phyloP scores from a whole-genome alignment of 1,140 invertebrate genomes.

The Wasmannia auropunctata region DNA sequence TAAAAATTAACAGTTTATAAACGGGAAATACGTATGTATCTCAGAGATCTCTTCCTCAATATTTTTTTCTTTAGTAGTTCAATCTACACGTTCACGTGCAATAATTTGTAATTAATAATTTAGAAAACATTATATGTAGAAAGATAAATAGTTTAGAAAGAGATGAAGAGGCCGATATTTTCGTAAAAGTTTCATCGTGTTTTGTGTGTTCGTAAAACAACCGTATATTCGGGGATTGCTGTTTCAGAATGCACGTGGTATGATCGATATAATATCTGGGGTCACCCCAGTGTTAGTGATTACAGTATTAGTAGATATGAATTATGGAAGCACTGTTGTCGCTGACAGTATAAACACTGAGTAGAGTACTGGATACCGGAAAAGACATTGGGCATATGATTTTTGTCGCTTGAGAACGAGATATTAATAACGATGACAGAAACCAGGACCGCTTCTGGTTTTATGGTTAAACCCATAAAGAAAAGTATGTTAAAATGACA shows the following conservation, averaged over 20 bases:
- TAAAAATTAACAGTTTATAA: constrained; percentile 18
- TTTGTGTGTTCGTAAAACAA: constrained; percentile 9
- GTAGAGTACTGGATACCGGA: constrained; percentile 81
- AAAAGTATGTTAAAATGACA: constrained; percentile 46
- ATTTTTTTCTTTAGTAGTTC: neutral
- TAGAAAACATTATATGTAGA: neutral
- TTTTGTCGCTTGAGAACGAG: neutral
- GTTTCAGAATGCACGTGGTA: constrained; percentile 19
- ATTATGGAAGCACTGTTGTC: constrained; percentile 73
- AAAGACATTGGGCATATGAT: constrained; percentile 49
- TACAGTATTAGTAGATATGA: constrained; percentile 73
- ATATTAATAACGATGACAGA: constrained; percentile 45
- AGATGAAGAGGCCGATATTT: neutral
- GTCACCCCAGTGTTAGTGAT: constrained; percentile 67
- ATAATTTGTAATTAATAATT: neutral
- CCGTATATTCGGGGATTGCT: neutral
- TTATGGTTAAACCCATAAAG: neutral
- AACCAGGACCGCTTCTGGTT: constrained; percentile 37
- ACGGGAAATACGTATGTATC: neutral
- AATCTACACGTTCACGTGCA: neutral
- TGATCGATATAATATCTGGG: constrained; percentile 58
- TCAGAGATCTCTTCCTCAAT: neutral
- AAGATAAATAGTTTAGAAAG: neutral
- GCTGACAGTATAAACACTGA: constrained; percentile 72
- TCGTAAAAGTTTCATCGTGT: neutral